A percentile compares a stretch with the other conserved stretches of the same genome.
Evolutionary conservation across 2,113 vertebrate species (phyloP).

Genomic region (Pelmatolapia mariae): DNA sequence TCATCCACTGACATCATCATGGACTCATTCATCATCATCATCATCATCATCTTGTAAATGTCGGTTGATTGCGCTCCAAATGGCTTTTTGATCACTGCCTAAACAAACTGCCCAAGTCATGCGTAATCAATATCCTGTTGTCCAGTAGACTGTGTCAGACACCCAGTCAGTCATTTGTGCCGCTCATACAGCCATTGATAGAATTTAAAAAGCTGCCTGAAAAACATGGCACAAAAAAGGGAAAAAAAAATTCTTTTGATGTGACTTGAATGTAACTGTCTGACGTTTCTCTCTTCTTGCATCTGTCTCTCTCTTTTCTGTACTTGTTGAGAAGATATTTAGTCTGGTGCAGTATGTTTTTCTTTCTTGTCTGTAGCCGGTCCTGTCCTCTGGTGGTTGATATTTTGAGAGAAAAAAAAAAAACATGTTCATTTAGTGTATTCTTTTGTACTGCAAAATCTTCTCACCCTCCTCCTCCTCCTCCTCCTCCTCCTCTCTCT

Average conservation of each 20-base stretch:
- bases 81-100: conserved; percentile 45
- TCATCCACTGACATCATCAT: neutral
- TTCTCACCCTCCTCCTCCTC: conserved; percentile 35
- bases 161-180: neutral
- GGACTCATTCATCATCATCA: neutral
- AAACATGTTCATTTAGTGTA: conserved; percentile 64
- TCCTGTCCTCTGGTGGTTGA: conserved; percentile 73
- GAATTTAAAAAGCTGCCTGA: conserved; percentile 55
- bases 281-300: conserved; percentile 69
- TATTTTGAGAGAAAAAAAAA: conserved; percentile 61
- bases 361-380: conserved; percentile 62
- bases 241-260: conserved; percentile 66
- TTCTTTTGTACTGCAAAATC: conserved; percentile 68
- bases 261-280: conserved; percentile 78
- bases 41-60: neutral
- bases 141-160: neutral
- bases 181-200: conserved; percentile 27
- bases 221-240: conserved; percentile 29
- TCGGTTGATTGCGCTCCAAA: conserved; percentile 10
- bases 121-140: conserved; percentile 7
- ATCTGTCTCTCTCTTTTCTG: conserved; percentile 69
- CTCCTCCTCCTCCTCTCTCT: no score
- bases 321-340: conserved; percentile 55
- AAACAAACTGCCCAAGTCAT: conserved; percentile 44
- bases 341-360: conserved; percentile 50